A percentile compares a stretch with the other conserved stretches of the same genome.
These are phyloP conservation scores for Siderastrea radians DNA, from an alignment of 92 coral and sea anemone species.

Conservation along the genomic window DNA sequence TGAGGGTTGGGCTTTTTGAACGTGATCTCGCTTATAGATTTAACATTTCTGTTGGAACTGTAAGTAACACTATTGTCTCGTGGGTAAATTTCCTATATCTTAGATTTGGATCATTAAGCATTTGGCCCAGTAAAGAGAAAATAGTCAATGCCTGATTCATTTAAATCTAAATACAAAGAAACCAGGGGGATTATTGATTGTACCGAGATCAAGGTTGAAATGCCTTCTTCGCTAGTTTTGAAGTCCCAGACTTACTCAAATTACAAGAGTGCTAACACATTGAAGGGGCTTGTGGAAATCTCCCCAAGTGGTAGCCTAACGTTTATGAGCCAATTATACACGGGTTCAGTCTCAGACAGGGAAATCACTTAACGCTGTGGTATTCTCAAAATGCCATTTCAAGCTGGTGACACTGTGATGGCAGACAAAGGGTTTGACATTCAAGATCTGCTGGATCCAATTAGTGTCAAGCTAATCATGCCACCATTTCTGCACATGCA, in stretches of 20 bases:
- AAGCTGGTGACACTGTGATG: slow-evolving; percentile 48
- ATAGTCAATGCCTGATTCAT: slow-evolving; percentile 67
- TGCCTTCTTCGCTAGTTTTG: too few relatives aligned
- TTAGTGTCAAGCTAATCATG: slow-evolving; percentile 56
- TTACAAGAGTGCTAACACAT: neutral
- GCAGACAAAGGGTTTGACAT: slow-evolving; percentile 73
- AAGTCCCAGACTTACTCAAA: too few relatives aligned
- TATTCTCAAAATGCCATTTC: slow-evolving; percentile 54
- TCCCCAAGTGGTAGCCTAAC: too few relatives aligned
- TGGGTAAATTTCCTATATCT: slow-evolving; percentile 69
- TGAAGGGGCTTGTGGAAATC: too few relatives aligned
- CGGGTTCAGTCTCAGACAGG: neutral
- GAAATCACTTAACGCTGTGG: slow-evolving; percentile 59
- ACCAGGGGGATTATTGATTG: too few relatives aligned
- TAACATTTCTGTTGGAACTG: slow-evolving; percentile 59
- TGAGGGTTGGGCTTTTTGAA: slow-evolving; percentile 68
- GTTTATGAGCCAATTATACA: too few relatives aligned
- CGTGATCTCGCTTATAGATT: slow-evolving; percentile 65
- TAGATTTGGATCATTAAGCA: slow-evolving; percentile 60
- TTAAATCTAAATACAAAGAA: slow-evolving; percentile 21
- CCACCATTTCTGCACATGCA: slow-evolving; percentile 59
- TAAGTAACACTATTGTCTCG: slow-evolving; percentile 58
- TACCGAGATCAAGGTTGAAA: too few relatives aligned
- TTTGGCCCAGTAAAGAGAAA: slow-evolving; percentile 66
- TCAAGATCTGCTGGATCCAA: slow-evolving; percentile 61